phyloP scores from a whole-genome alignment of 2,797 vertebrate species.

The Alectoris magna region DNA sequence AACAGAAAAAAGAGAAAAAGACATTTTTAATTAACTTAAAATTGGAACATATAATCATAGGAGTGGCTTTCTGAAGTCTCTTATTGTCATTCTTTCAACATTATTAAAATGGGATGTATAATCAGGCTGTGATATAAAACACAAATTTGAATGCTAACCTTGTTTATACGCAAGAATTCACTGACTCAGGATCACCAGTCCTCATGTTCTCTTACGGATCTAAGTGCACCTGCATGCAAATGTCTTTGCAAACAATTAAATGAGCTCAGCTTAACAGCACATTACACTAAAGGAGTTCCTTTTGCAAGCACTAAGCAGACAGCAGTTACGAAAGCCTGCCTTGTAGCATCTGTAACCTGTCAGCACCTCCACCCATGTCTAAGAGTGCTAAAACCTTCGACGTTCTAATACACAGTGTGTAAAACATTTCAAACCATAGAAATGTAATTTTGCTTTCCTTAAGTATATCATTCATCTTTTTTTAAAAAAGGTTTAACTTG shows the following conservation, averaged over 20 bases:
- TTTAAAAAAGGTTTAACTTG: constrained; percentile 67
- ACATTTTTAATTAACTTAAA: constrained; percentile 40
- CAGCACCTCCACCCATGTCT: constrained; percentile 23
- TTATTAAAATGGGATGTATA: constrained; percentile 41
- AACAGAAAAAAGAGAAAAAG: neutral
- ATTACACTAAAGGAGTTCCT: constrained; percentile 8
- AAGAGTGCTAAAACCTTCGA: constrained; percentile 43
- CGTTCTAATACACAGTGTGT: constrained; percentile 40
- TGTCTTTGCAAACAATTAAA: constrained; percentile 24
- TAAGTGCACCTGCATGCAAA: constrained; percentile 46
- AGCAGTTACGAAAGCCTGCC: constrained; percentile 34
- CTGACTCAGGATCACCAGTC: constrained; percentile 18
- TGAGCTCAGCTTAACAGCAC: constrained; percentile 48
- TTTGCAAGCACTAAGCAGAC: constrained; percentile 11
- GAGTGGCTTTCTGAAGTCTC: constrained; percentile 13
- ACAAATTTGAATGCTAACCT: constrained; percentile 39
- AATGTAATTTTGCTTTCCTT: constrained; percentile 60
- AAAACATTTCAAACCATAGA: constrained; percentile 65
- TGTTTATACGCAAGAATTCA: constrained; percentile 49
- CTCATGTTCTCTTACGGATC: constrained; percentile 15
- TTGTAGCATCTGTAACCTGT: constrained; percentile 51
- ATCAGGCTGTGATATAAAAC: constrained; percentile 26
- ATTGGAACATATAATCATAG: neutral
- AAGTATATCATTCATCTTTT: constrained; percentile 59
- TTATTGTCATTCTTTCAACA: neutral